Percentiles rank a stretch among this genome's conserved stretches.
Conservation (phyloP, 2,888 invertebrate species). For the Hydrotaea diabolus region DNA sequence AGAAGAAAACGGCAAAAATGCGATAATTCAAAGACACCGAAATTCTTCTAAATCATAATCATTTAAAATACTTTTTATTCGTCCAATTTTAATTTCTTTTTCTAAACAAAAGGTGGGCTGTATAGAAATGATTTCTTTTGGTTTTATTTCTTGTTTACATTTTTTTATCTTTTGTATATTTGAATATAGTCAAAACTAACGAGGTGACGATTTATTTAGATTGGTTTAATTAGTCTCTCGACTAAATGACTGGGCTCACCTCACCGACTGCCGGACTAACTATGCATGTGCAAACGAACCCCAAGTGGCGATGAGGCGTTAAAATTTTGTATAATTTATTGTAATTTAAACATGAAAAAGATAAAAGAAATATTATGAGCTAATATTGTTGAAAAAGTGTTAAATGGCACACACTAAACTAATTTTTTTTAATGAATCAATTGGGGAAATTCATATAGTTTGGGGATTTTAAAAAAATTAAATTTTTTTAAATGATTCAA, state of each 20-base stretch:
- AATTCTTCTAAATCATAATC: conserved; percentile 2
- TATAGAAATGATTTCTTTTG: background rate
- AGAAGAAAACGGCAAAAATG: background rate
- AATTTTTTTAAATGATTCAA: background rate
- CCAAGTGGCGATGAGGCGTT: background rate
- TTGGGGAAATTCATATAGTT: background rate
- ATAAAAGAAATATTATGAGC: background rate
- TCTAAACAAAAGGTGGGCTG: background rate
- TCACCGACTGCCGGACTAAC: background rate
- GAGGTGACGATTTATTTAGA: conserved; percentile 3
- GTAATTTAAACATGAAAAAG: conserved; percentile 1
- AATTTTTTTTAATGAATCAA: background rate
- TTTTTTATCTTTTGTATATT: background rate
- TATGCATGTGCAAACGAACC: background rate
- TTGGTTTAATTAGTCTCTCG: background rate
- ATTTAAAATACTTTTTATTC: background rate
- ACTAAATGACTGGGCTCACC: background rate
- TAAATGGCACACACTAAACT: too few species aligned
- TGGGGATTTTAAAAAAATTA: too few species aligned
- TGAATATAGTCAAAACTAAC: conserved; percentile 14
- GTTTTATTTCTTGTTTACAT: background rate
- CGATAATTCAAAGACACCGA: background rate
- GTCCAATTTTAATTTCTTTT: background rate
- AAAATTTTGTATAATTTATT: conserved; percentile 16
- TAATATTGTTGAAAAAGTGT: conserved; percentile 1